These are phyloP conservation scores for Diachasma alloeum DNA, from an alignment of 1,140 invertebrate genomes.

Conservation along the genomic window DNA sequence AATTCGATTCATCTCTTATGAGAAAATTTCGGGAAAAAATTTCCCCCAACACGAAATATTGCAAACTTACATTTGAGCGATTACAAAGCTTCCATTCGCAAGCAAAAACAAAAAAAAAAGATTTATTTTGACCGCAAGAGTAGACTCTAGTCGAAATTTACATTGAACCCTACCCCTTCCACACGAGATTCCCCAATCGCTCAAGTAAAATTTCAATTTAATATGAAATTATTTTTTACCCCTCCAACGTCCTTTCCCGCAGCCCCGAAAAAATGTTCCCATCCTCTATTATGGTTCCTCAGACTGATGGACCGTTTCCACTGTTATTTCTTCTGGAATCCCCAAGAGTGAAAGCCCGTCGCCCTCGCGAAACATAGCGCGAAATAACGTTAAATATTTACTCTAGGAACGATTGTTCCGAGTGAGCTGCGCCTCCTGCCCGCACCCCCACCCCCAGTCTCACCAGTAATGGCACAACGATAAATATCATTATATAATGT, in stretches of 20 bases:
- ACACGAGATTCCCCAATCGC: background rate
- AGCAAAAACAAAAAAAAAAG: too few relatives aligned
- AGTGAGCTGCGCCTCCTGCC: constrained; percentile 3
- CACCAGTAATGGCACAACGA: constrained; percentile 47
- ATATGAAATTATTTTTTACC: background rate
- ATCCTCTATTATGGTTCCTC: constrained; percentile 13
- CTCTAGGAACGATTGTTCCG: constrained; percentile 60
- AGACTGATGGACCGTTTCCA: background rate
- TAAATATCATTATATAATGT: constrained; percentile 68
- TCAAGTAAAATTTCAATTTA: background rate
- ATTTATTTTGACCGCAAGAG: too few relatives aligned
- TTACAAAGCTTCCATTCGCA: too few relatives aligned
- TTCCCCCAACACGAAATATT: too few relatives aligned
- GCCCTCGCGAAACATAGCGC: constrained; percentile 60
- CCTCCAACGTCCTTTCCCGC: background rate
- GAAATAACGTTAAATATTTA: constrained; percentile 68
- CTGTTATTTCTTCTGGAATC: constrained; percentile 1
- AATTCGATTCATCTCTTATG: too few relatives aligned
- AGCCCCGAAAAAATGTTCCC: background rate
- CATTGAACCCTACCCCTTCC: background rate
- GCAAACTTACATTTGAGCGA: too few relatives aligned
- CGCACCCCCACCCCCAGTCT: constrained; percentile 12
- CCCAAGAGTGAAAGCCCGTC: constrained; percentile 20
- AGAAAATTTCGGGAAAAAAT: too few relatives aligned
- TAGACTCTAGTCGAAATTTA: too few relatives aligned